Evolutionary conservation across 2,888 invertebrate genomes (phyloP), one percentile per base, ranked within the genome.

Genomic region (Gymnoscelis rufifasciata): DNA sequence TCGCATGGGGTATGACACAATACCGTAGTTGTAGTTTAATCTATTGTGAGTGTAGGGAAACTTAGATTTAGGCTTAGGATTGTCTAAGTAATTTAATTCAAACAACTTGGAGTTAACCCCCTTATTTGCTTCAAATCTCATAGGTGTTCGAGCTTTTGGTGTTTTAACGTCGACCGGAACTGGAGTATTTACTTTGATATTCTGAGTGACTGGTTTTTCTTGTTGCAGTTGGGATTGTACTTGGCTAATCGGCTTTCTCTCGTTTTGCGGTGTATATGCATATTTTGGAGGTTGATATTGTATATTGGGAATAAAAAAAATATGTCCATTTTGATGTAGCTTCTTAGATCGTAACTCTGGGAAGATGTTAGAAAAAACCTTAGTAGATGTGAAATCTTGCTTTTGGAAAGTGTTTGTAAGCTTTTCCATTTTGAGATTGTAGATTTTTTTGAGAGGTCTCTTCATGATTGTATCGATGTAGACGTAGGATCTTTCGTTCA

Each of bases 401-500:
- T 15, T n/a, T 10, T 7, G 5, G 15, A 19, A 35, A 3, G 19
- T n/a, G 7, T 35, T 35, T 7, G 19, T 3, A 10, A 23, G 11
- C 11, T 10, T 35, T 19, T 35, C 35, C 35, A 15, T 31, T 24
- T 35, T 41, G 27, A 45, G 33, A 19, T 38, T 35, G 7, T 11
- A 42, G 23, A 45, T 42, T 30, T 43, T 47, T 24, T 29, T 38
- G 4, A 29, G 60, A 6, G 62, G 23, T 6, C 11, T 68, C 46
- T 54, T 77, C 50, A 58, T 69, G 51, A 62, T 72, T 51, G 73
- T 69, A 36, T 79, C 77, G 14, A 80, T 64, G 36, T 64, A 76
- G n/a, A 84, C 61, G 43, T 73, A 78, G 13, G 86, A 76, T 54
- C 83, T 68, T 61, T 77, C 74, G 50, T 64, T 72, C 12, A 78